Conservation (phyloP, 2,888 invertebrate genomes). For the Tetranychus piercei region DNA sequence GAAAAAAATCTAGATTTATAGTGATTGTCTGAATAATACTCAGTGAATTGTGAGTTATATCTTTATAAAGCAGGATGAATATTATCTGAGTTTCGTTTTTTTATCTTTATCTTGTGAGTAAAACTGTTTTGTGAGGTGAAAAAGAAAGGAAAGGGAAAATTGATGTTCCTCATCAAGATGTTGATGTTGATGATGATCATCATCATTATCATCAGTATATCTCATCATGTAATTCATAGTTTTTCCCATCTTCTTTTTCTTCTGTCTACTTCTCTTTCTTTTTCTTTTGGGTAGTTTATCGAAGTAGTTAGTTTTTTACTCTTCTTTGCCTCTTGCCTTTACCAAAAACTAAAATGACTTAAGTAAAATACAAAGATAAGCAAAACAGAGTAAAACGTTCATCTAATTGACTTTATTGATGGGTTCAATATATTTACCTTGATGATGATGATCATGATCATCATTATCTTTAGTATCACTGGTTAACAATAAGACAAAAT, state of each 20-base stretch:
- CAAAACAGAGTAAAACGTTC: neutral
- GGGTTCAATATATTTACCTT: neutral
- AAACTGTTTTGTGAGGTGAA: neutral
- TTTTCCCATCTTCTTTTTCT: neutral
- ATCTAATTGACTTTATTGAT: conserved; percentile 1
- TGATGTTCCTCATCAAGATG: neutral
- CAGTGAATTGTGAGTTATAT: neutral
- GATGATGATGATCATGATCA: neutral
- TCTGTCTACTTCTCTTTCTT: neutral
- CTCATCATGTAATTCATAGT: neutral
- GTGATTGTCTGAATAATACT: neutral
- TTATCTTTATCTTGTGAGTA: neutral
- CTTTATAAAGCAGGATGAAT: neutral
- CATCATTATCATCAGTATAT: neutral
- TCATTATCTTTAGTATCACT: neutral
- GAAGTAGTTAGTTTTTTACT: neutral
- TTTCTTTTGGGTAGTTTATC: neutral
- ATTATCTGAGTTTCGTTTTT: neutral
- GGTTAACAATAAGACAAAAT: neutral
- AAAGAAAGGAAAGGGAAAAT: neutral
- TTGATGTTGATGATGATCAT: neutral
- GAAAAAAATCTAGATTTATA: conserved; percentile 3
- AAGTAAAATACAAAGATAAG: neutral
- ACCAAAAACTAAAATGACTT: neutral
- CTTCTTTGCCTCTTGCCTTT: neutral